Evolutionary conservation across 1,140 invertebrate genomes (phyloP).

Genomic region (Armadillidium nasatum): DNA sequence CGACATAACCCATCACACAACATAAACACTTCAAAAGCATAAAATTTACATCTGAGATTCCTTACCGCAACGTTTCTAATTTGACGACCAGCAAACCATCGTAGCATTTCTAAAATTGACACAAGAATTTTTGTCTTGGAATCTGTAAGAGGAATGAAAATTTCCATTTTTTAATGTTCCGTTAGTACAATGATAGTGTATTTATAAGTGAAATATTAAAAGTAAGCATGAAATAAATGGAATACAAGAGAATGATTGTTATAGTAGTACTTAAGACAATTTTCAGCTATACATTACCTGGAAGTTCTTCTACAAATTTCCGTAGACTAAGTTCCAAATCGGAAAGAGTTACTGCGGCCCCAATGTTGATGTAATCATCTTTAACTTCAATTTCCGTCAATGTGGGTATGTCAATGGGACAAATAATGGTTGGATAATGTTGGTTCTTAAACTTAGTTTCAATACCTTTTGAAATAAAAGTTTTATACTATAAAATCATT

Average conservation of each 20-base stretch:
- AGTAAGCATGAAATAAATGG: too few relatives aligned
- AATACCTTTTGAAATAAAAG: constrained; percentile 19
- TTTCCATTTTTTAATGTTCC: too few relatives aligned
- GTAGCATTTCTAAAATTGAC: constrained; percentile 75
- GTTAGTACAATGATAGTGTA: too few relatives aligned
- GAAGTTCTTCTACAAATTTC: constrained; percentile 6
- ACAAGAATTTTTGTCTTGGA: constrained; percentile 64
- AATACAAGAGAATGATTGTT: too few relatives aligned
- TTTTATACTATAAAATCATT: too few relatives aligned
- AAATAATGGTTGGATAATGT: constrained; percentile 25
- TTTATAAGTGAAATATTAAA: too few relatives aligned
- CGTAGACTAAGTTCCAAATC: background rate
- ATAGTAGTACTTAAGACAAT: too few relatives aligned
- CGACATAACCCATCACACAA: too few relatives aligned
- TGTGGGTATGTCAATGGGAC: background rate
- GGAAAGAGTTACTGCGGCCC: constrained; percentile 31
- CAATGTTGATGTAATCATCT: constrained; percentile 13
- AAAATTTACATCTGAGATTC: too few relatives aligned
- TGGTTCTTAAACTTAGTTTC: constrained; percentile 29
- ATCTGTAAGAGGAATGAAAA: constrained; percentile 48
- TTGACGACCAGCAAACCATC: constrained; percentile 92
- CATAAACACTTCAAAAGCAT: too few relatives aligned
- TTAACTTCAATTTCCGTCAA: constrained; percentile 27
- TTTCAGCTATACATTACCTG: background rate
- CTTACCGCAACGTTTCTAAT: constrained; percentile 74